Conservation (phyloP, 2,113 vertebrate genomes). For the Myiozetetes cayanensis region DNA sequence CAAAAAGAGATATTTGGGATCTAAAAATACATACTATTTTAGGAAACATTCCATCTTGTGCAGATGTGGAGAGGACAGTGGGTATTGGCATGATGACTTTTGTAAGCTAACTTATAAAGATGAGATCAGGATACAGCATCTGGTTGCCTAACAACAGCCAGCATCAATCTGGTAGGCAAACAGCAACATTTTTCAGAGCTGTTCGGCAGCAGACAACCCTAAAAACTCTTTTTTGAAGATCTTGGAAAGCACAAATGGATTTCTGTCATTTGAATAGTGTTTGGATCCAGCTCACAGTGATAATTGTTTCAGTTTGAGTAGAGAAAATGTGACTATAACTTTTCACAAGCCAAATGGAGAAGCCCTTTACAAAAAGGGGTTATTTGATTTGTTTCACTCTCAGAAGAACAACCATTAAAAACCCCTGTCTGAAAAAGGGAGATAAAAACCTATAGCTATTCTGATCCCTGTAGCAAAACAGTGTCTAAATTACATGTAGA, state of each 20-base stretch:
- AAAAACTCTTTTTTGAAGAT: background rate
- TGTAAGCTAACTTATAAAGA: background rate
- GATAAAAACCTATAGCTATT: background rate
- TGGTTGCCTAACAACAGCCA: background rate
- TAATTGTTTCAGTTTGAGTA: background rate
- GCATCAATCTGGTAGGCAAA: background rate
- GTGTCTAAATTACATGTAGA: background rate
- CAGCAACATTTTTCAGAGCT: background rate
- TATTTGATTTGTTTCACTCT: background rate
- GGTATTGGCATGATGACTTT: background rate
- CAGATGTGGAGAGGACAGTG: background rate
- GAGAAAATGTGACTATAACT: background rate
- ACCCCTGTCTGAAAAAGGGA: background rate
- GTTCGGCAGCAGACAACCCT: background rate
- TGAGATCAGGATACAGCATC: background rate
- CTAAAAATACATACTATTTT: background rate
- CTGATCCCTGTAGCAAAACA: accelerated
- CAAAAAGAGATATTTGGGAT: background rate
- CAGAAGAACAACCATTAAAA: background rate
- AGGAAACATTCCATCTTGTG: background rate
- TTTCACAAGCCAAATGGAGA: background rate
- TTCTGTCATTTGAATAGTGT: background rate
- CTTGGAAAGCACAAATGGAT: background rate
- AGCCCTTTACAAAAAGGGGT: background rate
- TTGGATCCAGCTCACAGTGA: accelerated